A percentile compares a stretch with the other conserved stretches of the same genome.
phyloP scores from a whole-genome alignment of 1,140 invertebrate genomes.

The Artemia franciscana region DNA sequence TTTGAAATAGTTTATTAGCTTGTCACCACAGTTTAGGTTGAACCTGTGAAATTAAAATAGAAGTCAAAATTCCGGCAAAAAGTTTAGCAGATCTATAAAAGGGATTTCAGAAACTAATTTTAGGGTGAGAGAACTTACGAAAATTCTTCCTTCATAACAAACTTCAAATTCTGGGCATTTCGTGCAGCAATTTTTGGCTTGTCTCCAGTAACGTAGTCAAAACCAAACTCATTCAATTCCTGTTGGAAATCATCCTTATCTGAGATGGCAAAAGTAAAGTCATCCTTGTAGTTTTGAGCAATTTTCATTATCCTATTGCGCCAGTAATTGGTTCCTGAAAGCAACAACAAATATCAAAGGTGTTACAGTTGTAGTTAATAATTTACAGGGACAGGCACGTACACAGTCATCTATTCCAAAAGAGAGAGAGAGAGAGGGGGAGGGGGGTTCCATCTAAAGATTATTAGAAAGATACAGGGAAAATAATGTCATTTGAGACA shows the following conservation, averaged over 20 bases:
- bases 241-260: constrained; percentile 79
- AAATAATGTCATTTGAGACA: no score
- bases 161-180: constrained; percentile 65
- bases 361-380: neutral
- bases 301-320: constrained; percentile 89
- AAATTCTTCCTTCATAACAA: constrained; percentile 70
- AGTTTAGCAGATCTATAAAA: no score
- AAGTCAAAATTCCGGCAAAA: no score
- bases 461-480: no score
- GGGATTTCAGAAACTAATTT: no score
- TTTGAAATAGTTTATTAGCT: no score
- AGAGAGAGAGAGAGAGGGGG: no score
- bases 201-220: constrained; percentile 61
- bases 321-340: constrained; percentile 90
- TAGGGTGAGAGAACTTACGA: constrained; percentile 29
- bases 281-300: constrained; percentile 53
- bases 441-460: no score
- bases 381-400: neutral
- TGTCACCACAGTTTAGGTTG: no score
- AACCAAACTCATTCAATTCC: constrained; percentile 78
- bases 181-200: constrained; percentile 69
- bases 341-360: constrained; percentile 2
- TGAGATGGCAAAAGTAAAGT: constrained; percentile 67
- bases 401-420: no score
- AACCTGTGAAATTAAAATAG: no score